Evolutionary conservation across 2,888 invertebrate genomes (phyloP).

Genomic region (Hydroisotoma schaefferi): DNA sequence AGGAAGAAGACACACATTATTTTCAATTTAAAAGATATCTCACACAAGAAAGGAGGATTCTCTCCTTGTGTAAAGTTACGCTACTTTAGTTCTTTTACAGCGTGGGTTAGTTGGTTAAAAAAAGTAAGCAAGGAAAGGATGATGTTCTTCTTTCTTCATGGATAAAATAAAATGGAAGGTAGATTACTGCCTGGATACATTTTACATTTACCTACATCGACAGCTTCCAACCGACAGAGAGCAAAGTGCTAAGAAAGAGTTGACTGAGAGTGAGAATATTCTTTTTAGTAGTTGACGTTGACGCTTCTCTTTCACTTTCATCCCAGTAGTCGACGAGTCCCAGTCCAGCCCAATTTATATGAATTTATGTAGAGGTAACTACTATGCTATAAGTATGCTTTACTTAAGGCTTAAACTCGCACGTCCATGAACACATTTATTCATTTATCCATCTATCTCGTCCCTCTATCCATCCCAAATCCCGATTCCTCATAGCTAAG

Average conservation of each 20-base stretch:
- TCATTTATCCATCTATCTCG: background rate
- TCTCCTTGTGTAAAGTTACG: too few relatives aligned
- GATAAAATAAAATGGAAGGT: slow-evolving; percentile 15
- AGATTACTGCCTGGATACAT: slow-evolving; percentile 21
- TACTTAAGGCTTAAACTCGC: slow-evolving; percentile 15
- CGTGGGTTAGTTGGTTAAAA: slow-evolving; percentile 1
- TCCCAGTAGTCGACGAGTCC: too few relatives aligned
- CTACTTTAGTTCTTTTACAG: too few relatives aligned
- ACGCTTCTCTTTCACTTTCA: slow-evolving; percentile 25
- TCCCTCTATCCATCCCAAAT: background rate
- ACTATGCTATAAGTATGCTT: too few relatives aligned
- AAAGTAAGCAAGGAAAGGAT: slow-evolving; percentile 4
- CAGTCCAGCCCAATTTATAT: slow-evolving; percentile 43
- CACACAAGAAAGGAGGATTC: too few relatives aligned
- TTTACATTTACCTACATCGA: too few relatives aligned
- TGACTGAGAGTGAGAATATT: slow-evolving; percentile 43
- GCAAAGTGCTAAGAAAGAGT: slow-evolving; percentile 38
- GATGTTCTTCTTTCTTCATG: too few relatives aligned
- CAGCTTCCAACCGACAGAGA: slow-evolving; percentile 1
- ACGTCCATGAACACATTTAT: slow-evolving; percentile 9
- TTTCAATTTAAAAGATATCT: too few relatives aligned
- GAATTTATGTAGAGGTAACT: too few relatives aligned
- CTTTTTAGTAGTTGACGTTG: slow-evolving; percentile 34
- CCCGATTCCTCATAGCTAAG: slow-evolving; percentile 5
- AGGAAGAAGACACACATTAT: too few relatives aligned